Conservation (phyloP, 2,888 invertebrate genomes). For the Anorthoa munda region DNA sequence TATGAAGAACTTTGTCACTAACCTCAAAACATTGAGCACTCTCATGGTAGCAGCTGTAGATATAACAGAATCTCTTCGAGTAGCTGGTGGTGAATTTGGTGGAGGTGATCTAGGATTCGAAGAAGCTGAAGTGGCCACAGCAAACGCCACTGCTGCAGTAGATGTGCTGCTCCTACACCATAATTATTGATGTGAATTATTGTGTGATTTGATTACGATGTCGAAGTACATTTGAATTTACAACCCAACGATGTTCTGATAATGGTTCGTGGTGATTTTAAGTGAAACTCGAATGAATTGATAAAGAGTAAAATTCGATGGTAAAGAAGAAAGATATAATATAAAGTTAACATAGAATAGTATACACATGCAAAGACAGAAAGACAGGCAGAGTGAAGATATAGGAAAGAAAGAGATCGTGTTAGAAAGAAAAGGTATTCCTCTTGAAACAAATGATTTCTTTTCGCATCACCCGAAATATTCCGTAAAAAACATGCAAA, state of each 20-base stretch:
- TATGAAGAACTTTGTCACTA: background rate
- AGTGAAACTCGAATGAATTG: conserved; percentile 11
- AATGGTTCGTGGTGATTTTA: conserved; percentile 9
- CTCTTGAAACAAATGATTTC: background rate
- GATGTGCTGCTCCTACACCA: conserved; percentile 94
- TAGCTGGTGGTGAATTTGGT: conserved; percentile 87
- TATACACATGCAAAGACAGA: conserved; percentile 52
- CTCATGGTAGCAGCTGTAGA: conserved; percentile 98
- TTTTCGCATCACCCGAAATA: conserved; percentile 3
- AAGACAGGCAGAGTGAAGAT: conserved; percentile 25
- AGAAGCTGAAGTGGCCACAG: conserved; percentile 97
- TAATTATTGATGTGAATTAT: conserved; percentile 40
- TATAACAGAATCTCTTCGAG: conserved; percentile 93
- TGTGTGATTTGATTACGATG: background rate
- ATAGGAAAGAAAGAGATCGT: conserved; percentile 3
- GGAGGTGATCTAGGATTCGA: conserved; percentile 94
- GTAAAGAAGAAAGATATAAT: conserved; percentile 13
- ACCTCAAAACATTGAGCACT: conserved; percentile 96
- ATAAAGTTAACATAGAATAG: conserved; percentile 36
- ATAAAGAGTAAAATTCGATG: conserved; percentile 8
- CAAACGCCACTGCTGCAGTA: conserved; percentile 97
- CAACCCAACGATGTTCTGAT: conserved; percentile 3
- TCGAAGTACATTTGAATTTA: background rate
- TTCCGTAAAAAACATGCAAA: conserved; percentile 57
- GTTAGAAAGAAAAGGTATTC: conserved; percentile 1